Evolutionary conservation across 2,888 invertebrate species (phyloP), one percentile per base, ranked within the genome.

Genomic region (Chydorus sphaericus): DNA sequence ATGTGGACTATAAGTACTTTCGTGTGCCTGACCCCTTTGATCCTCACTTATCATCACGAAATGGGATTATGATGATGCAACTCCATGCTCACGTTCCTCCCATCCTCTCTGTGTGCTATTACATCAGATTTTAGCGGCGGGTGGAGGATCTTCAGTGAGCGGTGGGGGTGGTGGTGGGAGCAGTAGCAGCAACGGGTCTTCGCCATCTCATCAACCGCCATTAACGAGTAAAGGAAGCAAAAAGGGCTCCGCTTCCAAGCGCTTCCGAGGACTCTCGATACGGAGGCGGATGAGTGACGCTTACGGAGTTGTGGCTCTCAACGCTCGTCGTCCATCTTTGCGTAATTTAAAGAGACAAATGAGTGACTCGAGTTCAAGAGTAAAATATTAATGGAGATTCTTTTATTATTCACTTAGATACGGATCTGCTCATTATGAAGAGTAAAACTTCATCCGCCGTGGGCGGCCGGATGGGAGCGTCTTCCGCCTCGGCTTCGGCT

Each of bases 271-370:
- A 31, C 73, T 89, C 55, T 85, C 86, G 48, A 85, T 89, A 60
- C 85, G 88, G 64, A 75, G 87, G 58, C 77, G 86, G 54, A 72
- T 88, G 62, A 88, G 87, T 61, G 89, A 89, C 66, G 89, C 89
- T 2, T 88, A 87, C 65, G 89, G 89, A 4, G 86, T 88, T 6
- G 85, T 89, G 20, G 85, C 87, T n/a, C 86, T 88, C 2, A 88
- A 88, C 66, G 89, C 85, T 1, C 75, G 89, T 54, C 75, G 90
- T 48, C 90, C 90, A 31, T 87, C 87, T 69, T 86, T 91, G 61
- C 76, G 89, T 60, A 44, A 44, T 20, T 10, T 23, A 44, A 33
- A 10, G 8, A 10, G 33, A 33, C 33, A 8, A 33, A 8, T 26
- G 8, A 14, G 36, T 36, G 36, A 36, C 16, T 16, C n/a, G 16